A percentile compares a stretch with the other conserved stretches of the same genome.
Evolutionary conservation across 2,113 vertebrate genomes (phyloP).

Genomic region (Callithrix jacchus): DNA sequence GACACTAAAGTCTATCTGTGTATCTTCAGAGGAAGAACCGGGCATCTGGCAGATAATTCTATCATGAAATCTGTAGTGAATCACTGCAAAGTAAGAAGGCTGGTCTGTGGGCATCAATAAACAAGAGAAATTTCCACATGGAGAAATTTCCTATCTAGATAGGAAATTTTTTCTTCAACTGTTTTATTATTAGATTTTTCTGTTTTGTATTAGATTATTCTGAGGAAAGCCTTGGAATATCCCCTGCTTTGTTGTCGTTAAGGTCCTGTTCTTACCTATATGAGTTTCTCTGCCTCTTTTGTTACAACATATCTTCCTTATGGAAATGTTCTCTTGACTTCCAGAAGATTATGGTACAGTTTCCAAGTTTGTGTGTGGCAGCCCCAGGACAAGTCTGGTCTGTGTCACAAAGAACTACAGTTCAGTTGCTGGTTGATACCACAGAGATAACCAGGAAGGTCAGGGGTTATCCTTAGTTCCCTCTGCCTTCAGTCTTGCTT

Average conservation of each 20-base stretch:
- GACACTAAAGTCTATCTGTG: background rate
- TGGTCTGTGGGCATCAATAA: background rate
- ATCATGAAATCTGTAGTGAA: background rate
- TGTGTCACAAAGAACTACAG: background rate
- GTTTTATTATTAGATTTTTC: too few relatives aligned
- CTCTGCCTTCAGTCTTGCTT: background rate
- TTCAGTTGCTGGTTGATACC: background rate
- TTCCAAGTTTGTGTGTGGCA: background rate
- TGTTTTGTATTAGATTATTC: constrained; percentile 10
- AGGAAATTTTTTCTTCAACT: too few relatives aligned
- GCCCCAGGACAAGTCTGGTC: background rate
- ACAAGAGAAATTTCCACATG: background rate
- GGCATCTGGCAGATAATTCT: background rate
- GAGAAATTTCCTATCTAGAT: background rate
- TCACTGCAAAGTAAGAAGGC: background rate
- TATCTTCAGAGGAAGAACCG: background rate
- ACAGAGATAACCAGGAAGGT: background rate
- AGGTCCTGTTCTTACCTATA: background rate
- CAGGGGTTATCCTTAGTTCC: background rate
- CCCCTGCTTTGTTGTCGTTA: background rate
- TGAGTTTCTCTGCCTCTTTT: background rate
- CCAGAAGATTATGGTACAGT: background rate
- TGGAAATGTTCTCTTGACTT: background rate
- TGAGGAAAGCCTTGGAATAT: background rate
- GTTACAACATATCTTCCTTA: background rate